Evolutionary conservation across 92 coral and sea anemone genomes (phyloP).

Genomic region (Plumapathes pennacea): DNA sequence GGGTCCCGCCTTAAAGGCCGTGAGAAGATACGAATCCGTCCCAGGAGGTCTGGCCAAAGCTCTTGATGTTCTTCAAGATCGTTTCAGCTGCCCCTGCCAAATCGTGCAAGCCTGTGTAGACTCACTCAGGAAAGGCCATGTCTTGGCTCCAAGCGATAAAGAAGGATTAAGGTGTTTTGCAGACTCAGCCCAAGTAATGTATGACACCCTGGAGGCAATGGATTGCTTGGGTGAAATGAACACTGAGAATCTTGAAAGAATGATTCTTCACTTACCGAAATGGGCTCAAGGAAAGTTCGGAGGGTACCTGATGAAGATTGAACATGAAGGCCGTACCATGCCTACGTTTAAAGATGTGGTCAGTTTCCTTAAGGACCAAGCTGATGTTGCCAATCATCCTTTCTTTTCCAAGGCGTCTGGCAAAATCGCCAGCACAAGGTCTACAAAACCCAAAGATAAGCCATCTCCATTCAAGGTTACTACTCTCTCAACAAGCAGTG

Average conservation of each 20-base stretch:
- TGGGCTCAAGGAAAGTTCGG: constrained; percentile 53
- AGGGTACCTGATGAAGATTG: constrained; percentile 44
- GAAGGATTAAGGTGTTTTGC: constrained; percentile 26
- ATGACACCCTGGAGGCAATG: constrained; percentile 39
- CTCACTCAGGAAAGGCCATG: constrained; percentile 27
- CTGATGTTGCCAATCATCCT: constrained; percentile 61
- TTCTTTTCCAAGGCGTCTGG: constrained; percentile 38
- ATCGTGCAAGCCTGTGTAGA: constrained; percentile 49
- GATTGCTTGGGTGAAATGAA: constrained; percentile 46
- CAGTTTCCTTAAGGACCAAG: constrained; percentile 49
- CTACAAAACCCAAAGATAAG: constrained; percentile 7
- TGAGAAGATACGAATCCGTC: constrained; percentile 35
- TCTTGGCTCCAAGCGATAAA: constrained; percentile 13
- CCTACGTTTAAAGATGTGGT: constrained; percentile 50
- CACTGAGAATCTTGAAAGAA: constrained; percentile 51
- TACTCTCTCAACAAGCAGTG: not conserved
- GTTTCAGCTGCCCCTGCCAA: constrained; percentile 41
- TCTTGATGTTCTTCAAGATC: constrained; percentile 31
- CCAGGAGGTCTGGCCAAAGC: constrained; percentile 41
- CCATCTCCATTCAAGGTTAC: not conserved
- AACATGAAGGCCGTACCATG: constrained; percentile 43
- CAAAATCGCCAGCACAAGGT: not conserved
- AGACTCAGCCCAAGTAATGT: constrained; percentile 31
- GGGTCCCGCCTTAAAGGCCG: constrained; percentile 44
- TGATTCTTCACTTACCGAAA: constrained; percentile 39